Conservation (phyloP, 2,797 vertebrate genomes). For the Sebastiscus albofasciatus region DNA sequence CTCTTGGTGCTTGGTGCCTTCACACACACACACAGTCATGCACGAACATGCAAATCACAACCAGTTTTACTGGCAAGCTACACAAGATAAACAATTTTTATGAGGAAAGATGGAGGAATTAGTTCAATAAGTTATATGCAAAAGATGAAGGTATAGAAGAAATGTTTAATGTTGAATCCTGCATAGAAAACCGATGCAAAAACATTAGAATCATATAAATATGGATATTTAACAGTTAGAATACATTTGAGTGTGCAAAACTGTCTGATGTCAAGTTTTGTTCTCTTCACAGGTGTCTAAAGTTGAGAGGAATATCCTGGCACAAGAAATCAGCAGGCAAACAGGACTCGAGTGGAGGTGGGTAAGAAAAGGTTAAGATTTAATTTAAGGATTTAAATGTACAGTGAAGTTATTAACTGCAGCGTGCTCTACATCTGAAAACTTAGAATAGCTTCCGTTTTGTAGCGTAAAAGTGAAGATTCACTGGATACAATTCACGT, state of each 20-base stretch:
- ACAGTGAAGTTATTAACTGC: background rate
- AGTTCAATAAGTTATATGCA: no score
- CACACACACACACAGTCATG: background rate
- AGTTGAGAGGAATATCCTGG: background rate
- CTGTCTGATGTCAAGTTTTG: background rate
- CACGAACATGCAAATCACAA: background rate
- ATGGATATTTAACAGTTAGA: background rate
- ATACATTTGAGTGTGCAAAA: background rate
- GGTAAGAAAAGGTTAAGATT: background rate
- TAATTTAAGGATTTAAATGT: background rate
- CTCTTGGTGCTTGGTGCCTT: conserved; percentile 1
- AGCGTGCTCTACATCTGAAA: background rate
- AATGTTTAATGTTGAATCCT: background rate
- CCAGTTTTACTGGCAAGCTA: background rate
- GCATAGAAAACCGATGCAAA: background rate
- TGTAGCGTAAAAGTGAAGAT: background rate
- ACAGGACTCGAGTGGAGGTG: background rate
- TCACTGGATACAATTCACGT: background rate
- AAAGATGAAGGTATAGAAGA: background rate
- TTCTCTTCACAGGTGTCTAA: background rate
- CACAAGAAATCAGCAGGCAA: background rate
- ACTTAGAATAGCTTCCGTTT: background rate
- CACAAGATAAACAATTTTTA: background rate
- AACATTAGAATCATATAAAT: background rate
- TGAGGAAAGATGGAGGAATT: background rate